Evolutionary conservation across 2,888 invertebrate species (phyloP).

Genomic region (Drosophila peninsularis): DNA sequence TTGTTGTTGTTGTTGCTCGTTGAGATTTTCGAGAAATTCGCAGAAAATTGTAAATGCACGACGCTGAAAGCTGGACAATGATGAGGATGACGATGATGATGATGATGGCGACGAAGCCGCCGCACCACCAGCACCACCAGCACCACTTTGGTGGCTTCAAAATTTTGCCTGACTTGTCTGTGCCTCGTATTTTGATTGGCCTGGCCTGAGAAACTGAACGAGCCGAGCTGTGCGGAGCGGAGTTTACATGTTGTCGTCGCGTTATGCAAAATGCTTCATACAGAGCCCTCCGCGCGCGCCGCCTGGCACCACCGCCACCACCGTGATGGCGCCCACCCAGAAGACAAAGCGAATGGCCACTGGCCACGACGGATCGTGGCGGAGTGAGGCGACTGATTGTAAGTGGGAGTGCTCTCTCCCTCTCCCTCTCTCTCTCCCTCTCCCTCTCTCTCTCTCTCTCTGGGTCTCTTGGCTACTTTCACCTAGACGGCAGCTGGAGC

Average conservation of each 20-base stretch:
- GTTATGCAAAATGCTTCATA: constrained; percentile 67
- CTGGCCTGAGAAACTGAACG: constrained; percentile 53
- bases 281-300: constrained; percentile 5
- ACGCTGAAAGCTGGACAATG: constrained; percentile 48
- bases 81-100: constrained; percentile 53
- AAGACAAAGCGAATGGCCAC: constrained; percentile 51
- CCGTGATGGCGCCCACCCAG: constrained; percentile 67
- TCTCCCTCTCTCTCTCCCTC: not conserved
- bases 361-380: constrained; percentile 32
- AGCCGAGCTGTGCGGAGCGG: constrained; percentile 21
- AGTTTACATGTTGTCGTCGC: constrained; percentile 73
- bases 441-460: not conserved
- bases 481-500: constrained; percentile 58
- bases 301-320: not conserved
- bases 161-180: constrained; percentile 35
- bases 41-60: constrained; percentile 80
- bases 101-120: constrained; percentile 43
- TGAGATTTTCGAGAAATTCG: constrained; percentile 76
- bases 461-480: constrained; percentile 56
- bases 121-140: constrained; percentile 18
- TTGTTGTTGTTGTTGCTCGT: constrained; percentile 45
- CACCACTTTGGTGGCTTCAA: constrained; percentile 45
- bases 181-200: constrained; percentile 42
- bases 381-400: not conserved
- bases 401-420: constrained; percentile 1